These are phyloP conservation scores for Siphonodentalium dalli DNA, from an alignment of 2,888 invertebrate genomes.

Conservation along the genomic window DNA sequence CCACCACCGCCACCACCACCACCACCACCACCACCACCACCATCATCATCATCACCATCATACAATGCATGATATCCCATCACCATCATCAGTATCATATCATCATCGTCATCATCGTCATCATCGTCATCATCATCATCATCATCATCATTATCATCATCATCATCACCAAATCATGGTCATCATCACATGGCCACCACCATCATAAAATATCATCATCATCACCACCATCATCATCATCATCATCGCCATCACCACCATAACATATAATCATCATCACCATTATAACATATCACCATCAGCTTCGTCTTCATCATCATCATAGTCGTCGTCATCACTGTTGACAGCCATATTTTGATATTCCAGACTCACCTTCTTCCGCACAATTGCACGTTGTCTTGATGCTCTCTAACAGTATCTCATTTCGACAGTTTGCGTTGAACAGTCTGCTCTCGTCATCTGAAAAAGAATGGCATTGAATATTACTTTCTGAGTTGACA, in stretches of 20 bases:
- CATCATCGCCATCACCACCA: not conserved
- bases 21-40: not conserved
- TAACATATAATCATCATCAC: not conserved
- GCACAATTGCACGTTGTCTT: constrained; percentile 40
- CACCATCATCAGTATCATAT: too few relatives aligned
- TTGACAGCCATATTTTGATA: not conserved
- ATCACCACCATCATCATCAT: too few relatives aligned
- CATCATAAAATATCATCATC: too few relatives aligned
- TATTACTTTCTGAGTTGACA: too few relatives aligned
- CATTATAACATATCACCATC: not conserved
- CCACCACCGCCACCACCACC: not conserved
- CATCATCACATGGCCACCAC: too few relatives aligned
- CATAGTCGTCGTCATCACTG: not conserved
- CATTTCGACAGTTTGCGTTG: constrained; percentile 49
- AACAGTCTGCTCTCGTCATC: constrained; percentile 43
- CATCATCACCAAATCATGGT: too few relatives aligned
- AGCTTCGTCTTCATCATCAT: too few relatives aligned
- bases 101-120: too few relatives aligned
- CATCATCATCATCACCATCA: not conserved
- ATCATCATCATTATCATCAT: too few relatives aligned
- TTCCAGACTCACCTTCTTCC: constrained; percentile 37
- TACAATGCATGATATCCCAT: not conserved
- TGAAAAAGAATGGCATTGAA: too few relatives aligned
- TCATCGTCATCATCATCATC: too few relatives aligned
- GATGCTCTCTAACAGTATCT: constrained; percentile 44